These are phyloP conservation scores for Colossoma macropomum DNA, from an alignment of 2,113 vertebrate species.

Conservation along the genomic window DNA sequence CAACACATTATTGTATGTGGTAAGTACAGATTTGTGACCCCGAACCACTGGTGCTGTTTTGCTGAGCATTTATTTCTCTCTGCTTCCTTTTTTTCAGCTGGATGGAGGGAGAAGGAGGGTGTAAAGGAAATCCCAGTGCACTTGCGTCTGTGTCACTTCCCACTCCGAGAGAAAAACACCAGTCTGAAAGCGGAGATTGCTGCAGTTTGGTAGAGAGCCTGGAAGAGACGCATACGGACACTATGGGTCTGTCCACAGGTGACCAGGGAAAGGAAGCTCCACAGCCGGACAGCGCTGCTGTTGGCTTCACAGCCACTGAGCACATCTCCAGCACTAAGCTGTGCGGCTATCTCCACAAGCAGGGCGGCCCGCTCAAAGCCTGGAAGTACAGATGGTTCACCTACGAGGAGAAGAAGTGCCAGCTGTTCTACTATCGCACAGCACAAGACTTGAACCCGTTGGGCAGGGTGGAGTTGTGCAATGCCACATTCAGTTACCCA, in stretches of 20 bases:
- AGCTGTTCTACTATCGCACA: constrained; percentile 88
- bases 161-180: constrained; percentile 4
- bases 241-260: constrained; percentile 13
- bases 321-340: constrained; percentile 70
- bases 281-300: constrained; percentile 28
- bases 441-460: constrained; percentile 87
- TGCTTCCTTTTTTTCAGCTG: constrained; percentile 44
- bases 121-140: constrained; percentile 65
- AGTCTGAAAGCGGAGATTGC: constrained; percentile 11
- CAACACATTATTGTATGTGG: not conserved
- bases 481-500: constrained; percentile 83
- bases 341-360: constrained; percentile 91
- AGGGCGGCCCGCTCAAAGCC: constrained; percentile 85
- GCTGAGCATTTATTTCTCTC: not conserved
- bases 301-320: not conserved
- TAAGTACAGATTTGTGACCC: constrained; percentile 35
- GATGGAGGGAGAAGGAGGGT: constrained; percentile 69
- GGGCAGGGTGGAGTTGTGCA: constrained; percentile 82
- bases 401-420: constrained; percentile 87
- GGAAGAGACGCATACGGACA: constrained; percentile 30
- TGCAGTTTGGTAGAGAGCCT: constrained; percentile 15
- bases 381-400: constrained; percentile 96
- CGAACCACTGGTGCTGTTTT: not conserved
- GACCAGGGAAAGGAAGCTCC: constrained; percentile 8
- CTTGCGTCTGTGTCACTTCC: constrained; percentile 58